phyloP scores from a whole-genome alignment of 2,113 vertebrate genomes.

The Bubo blakistoni region DNA sequence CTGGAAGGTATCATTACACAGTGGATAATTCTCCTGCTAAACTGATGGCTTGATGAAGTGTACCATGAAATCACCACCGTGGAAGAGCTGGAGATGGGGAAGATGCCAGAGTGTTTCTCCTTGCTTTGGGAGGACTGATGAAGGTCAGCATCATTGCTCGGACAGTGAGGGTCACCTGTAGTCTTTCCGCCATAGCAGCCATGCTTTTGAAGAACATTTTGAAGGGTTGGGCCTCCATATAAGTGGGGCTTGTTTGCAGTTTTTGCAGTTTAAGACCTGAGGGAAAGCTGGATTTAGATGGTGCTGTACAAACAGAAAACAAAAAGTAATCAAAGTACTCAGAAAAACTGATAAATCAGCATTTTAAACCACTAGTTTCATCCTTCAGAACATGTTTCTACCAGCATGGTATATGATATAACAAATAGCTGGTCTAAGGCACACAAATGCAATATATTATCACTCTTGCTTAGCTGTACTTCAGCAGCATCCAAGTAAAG shows the following conservation, averaged over 20 bases:
- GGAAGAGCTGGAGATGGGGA: background rate
- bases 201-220: background rate
- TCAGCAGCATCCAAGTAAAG: background rate
- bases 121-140: background rate
- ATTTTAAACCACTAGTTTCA: background rate
- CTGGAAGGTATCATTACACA: conserved; percentile 38
- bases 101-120: background rate
- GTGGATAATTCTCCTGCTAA: background rate
- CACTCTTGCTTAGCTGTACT: background rate
- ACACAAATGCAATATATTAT: background rate
- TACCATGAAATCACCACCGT: background rate
- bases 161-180: background rate
- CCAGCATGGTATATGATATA: background rate
- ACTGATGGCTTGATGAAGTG: conserved; percentile 35
- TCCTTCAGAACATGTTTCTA: background rate
- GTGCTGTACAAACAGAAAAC: background rate
- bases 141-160: background rate
- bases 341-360: background rate
- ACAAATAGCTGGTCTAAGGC: background rate
- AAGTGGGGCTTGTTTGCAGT: background rate
- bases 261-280: background rate
- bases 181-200: background rate
- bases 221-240: background rate
- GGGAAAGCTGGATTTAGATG: conserved; percentile 2
- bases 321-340: background rate